Evolutionary conservation across 2,797 vertebrate genomes (phyloP), one percentile per base, ranked within the genome.

Genomic region (Sorex maritimensis): DNA sequence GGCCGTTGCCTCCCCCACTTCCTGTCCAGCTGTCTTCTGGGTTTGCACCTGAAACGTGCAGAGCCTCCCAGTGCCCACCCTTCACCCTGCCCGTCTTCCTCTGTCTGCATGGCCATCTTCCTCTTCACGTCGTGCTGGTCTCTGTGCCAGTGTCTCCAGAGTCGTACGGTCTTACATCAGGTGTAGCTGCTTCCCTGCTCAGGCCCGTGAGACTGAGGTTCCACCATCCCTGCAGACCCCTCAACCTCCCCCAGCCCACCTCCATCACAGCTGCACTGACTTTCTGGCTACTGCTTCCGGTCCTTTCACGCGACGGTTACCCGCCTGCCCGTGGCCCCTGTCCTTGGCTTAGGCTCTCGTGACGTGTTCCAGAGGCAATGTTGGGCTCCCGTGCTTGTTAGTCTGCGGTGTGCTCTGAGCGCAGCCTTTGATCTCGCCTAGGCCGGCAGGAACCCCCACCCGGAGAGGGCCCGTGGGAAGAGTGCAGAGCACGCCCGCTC

Each of bases 171-270:
- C 34, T 14, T 4, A 12, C 1, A 4, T 46, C 0, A 15, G 28
- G 23, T 44, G 6, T 3, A 3, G 10, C 61, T 34, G 2, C 55
- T 77, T 12, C 13, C 10, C n/a, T 73, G 55, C 78, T 80, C 61
- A 80, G 6, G 61, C 65, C 10, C 3, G 14, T 49, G 61, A 14
- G 24, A 87, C 12, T 52, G 15, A 63, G 73, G 38, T 15, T 34
- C 67, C 10, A 0, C 12, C 17, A 21, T 30, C 38, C 30, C 41
- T 21, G 0, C 68, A 4, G 0, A 6, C 0, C 46, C 46, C 14
- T 55, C 0, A 24, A 52, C 28, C 11, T 10, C 34, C 12, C 1
- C 15, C 28, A 49, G 34, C 3, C 61, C 21, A 26, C 10, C 68
- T 80, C 14, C 30, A 41, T 19, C 13, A 24, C 38, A 10, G 23